phyloP scores from a whole-genome alignment of 2,113 vertebrate genomes.

The Oenanthe oenanthe region DNA sequence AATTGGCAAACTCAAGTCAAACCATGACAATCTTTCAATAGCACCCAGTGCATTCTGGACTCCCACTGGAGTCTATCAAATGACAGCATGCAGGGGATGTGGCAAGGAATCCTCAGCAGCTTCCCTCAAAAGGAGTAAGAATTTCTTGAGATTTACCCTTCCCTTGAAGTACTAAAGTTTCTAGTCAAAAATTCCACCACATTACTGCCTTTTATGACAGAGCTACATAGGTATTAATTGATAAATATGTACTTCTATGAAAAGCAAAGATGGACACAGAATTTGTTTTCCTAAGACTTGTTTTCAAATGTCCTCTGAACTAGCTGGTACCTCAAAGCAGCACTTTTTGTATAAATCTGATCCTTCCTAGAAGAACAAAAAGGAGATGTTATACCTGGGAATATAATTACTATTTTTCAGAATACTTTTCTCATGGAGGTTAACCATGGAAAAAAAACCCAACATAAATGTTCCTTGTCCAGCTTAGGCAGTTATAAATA shows the following conservation, averaged over 20 bases:
- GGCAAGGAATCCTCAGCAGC: neutral
- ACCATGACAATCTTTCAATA: neutral
- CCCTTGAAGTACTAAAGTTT: neutral
- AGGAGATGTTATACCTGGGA: neutral
- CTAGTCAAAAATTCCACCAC: neutral
- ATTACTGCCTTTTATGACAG: neutral
- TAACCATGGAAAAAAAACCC: neutral
- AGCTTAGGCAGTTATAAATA: slow-evolving; percentile 20
- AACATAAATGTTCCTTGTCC: neutral
- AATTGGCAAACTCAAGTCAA: too few relatives aligned
- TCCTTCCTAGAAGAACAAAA: neutral
- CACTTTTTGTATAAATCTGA: neutral
- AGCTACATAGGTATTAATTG: neutral
- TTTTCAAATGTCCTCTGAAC: neutral
- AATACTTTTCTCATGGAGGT: neutral
- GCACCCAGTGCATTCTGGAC: neutral
- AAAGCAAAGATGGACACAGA: neutral
- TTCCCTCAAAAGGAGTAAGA: neutral
- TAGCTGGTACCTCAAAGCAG: neutral
- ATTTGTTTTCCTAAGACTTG: neutral
- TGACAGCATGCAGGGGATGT: neutral
- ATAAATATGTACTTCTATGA: neutral
- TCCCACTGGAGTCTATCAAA: neutral
- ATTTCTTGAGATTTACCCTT: neutral
- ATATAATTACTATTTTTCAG: neutral